These are phyloP conservation scores for Anthoptus insignis DNA, from an alignment of 2,888 invertebrate species.

Conservation along the genomic window DNA sequence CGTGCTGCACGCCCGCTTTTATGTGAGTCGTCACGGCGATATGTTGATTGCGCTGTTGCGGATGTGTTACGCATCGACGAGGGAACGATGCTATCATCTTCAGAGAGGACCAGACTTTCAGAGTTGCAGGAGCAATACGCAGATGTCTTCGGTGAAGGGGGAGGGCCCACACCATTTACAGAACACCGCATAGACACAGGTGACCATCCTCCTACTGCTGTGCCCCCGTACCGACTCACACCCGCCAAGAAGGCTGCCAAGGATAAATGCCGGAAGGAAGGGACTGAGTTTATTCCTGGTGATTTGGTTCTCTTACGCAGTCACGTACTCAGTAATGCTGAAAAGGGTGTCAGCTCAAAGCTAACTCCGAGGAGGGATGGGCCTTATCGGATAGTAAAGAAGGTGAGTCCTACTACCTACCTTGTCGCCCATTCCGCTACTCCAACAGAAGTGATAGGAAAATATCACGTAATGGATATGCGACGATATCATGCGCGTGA, in stretches of 20 bases:
- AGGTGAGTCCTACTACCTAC: conserved; percentile 18
- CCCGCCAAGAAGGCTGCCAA: too few relatives aligned
- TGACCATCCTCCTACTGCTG: too few relatives aligned
- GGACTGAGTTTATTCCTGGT: too few relatives aligned
- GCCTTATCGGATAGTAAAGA: conserved; percentile 14
- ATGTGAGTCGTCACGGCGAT: background rate
- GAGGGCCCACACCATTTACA: background rate
- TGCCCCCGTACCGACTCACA: too few relatives aligned
- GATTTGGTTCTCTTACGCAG: background rate
- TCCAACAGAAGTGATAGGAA: background rate
- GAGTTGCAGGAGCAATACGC: background rate
- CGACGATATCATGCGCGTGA: conserved; percentile 3
- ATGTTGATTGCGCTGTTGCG: background rate
- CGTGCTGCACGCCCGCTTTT: background rate
- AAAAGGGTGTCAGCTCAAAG: conserved; percentile 29
- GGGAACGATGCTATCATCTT: background rate
- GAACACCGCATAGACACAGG: background rate
- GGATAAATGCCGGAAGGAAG: too few relatives aligned
- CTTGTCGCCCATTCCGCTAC: background rate
- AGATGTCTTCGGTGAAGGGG: background rate
- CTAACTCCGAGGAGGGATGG: conserved; percentile 25
- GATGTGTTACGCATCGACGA: background rate
- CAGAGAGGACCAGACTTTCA: background rate
- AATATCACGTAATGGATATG: conserved; percentile 4
- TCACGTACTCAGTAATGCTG: conserved; percentile 25